phyloP scores from a whole-genome alignment of 2,888 invertebrate genomes.

The Pristionchus entomophagus region DNA sequence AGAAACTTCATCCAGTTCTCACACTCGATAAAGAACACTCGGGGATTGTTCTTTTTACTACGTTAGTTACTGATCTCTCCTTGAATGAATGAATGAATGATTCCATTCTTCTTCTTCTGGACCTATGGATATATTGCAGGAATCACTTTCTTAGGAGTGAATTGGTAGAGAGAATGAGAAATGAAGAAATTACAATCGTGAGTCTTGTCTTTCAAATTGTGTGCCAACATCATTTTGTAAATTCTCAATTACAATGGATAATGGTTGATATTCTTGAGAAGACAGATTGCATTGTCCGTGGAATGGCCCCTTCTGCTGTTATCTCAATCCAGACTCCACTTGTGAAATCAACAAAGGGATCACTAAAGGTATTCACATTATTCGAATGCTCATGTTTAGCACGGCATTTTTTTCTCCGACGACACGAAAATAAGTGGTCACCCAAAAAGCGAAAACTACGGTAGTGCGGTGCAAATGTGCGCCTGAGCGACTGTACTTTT shows the following conservation, averaged over 20 bases:
- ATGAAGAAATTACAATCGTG: conserved; percentile 27
- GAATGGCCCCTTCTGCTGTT: neutral
- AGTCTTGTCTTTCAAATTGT: neutral
- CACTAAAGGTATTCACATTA: conserved; percentile 26
- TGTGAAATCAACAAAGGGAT: conserved; percentile 5
- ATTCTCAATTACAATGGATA: neutral
- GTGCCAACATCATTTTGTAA: too few relatives aligned
- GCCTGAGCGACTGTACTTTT: too few relatives aligned
- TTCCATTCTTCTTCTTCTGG: too few relatives aligned
- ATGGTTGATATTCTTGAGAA: neutral
- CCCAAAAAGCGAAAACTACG: too few relatives aligned
- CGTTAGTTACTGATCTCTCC: conserved; percentile 1
- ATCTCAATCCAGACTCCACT: conserved; percentile 8
- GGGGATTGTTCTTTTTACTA: conserved; percentile 31
- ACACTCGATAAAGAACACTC: neutral
- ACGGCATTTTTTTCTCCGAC: too few relatives aligned
- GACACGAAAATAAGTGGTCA: too few relatives aligned
- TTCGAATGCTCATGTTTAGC: too few relatives aligned
- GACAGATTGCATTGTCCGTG: conserved; percentile 15
- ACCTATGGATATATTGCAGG: neutral
- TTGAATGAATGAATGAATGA: neutral
- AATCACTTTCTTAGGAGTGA: conserved; percentile 8
- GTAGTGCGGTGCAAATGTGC: too few relatives aligned
- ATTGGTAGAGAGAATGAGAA: conserved; percentile 26
- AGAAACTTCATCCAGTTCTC: conserved; percentile 5